Evolutionary conservation across 2,888 invertebrate species (phyloP).

Genomic region (Seira ritae): DNA sequence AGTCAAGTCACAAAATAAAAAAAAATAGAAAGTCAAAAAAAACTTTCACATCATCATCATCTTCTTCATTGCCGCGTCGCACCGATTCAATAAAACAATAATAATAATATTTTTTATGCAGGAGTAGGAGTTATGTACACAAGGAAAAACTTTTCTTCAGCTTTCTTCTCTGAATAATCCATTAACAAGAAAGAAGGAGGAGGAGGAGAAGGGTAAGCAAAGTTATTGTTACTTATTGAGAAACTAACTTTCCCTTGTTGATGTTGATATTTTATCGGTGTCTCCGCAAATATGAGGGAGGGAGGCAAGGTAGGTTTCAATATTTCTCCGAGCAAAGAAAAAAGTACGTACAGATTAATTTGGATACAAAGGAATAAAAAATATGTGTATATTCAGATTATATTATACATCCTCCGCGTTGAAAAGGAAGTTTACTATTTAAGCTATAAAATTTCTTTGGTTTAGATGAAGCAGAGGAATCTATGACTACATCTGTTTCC

Average conservation of each 20-base stretch:
- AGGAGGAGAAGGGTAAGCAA: neutral
- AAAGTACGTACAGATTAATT: neutral
- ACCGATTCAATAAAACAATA: neutral
- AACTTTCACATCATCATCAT: too few species aligned
- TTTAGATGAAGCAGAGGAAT: neutral
- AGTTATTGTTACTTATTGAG: neutral
- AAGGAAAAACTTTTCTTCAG: neutral
- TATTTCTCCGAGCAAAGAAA: neutral
- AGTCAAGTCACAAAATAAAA: neutral
- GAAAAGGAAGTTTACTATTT: neutral
- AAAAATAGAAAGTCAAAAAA: too few species aligned
- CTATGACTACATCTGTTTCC: slow-evolving; percentile 36
- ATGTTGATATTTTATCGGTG: neutral
- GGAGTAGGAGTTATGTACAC: neutral
- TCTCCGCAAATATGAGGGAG: neutral
- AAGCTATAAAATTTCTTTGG: neutral
- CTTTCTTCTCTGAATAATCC: neutral
- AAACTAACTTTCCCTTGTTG: neutral
- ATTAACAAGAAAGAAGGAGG: too few species aligned
- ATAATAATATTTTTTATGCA: neutral
- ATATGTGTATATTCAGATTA: too few species aligned
- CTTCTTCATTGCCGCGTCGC: too few species aligned
- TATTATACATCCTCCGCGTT: too few species aligned
- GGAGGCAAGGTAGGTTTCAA: neutral
- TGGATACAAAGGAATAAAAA: neutral